Evolutionary conservation across 2,888 invertebrate genomes (phyloP), one percentile per base, ranked within the genome.

Genomic region (Mantis religiosa): DNA sequence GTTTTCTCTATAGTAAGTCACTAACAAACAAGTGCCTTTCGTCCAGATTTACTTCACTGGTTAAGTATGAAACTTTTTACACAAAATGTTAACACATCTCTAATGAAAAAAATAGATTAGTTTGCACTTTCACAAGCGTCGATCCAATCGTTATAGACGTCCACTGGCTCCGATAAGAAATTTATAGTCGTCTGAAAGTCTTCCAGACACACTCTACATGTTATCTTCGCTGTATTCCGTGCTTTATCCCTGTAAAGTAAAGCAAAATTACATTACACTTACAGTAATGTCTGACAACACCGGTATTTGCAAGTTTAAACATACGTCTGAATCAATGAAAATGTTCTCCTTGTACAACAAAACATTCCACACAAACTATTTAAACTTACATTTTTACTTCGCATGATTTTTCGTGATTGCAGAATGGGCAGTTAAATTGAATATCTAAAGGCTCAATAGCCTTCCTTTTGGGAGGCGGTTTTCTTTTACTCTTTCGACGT

Each of bases 111-210:
- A 82, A 30, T 93, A 15, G 20, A 20, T 94, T 93, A 96, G 93
- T 98, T 99, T 89, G 99, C 99, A 91, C 95, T 96, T 95, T 99
- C 99, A 94, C 99, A 99, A 0, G 99, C 99, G 94, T 99, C 99
- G 90, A 99, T 99, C 99, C 99, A 99, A 93, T 99, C 99, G 93
- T 99, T 99, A 93, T 99, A 99, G 27, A 99, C 99, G 94, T 99
- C 99, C 91, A 99, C 96, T 9, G 99, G 97, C 93, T 99, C 99
- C 14, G 99, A 99, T 90, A 99, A 94, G 92, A 98, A 97, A 94
- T 99, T 99, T 91, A 99, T 98, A 54, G 97, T 96, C 0, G 99
- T 98, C 93, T 99, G 99, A 93, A 98, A 99, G 92, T 98, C 98
- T 94, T 99, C 99, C 92, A 98, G 93, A 92, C 99, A 99, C 3